Conservation (phyloP, 1,140 invertebrate species). For the Cardiocondyla obscurior region DNA sequence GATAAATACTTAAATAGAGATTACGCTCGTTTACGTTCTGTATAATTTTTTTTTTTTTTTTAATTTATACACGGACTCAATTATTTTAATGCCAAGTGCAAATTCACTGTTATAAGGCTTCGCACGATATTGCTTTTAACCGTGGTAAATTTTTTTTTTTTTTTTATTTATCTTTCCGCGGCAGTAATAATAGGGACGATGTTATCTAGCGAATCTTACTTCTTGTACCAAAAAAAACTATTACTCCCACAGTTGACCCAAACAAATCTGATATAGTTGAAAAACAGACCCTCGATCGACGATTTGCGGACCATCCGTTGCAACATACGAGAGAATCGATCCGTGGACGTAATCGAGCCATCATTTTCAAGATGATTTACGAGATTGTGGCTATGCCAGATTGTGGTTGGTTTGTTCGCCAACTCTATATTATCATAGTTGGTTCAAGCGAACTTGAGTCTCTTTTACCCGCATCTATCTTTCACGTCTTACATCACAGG, state of each 20-base stretch:
- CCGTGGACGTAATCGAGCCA: slow-evolving; percentile 57
- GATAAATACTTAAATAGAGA: neutral
- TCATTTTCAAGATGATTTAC: slow-evolving; percentile 63
- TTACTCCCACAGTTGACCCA: slow-evolving; percentile 32
- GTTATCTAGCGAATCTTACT: neutral
- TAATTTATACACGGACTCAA: neutral
- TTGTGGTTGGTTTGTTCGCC: slow-evolving; percentile 45
- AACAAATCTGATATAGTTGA: slow-evolving; percentile 38
- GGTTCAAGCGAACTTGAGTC: slow-evolving; percentile 24
- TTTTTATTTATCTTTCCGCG: neutral
- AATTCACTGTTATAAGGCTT: neutral
- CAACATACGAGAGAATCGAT: slow-evolving; percentile 61
- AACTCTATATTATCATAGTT: slow-evolving; percentile 26
- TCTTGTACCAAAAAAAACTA: slow-evolving; percentile 17
- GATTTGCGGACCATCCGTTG: slow-evolving; percentile 46
- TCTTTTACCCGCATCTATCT: neutral
- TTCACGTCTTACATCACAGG: neutral
- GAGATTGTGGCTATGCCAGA: slow-evolving; percentile 52
- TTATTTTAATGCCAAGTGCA: neutral
- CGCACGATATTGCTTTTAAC: neutral
- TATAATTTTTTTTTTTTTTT: neutral
- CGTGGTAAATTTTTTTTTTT: neutral
- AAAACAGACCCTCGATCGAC: slow-evolving; percentile 33
- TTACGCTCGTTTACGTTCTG: neutral
- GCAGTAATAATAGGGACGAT: slow-evolving; percentile 1